Conservation (phyloP, 2,888 invertebrate genomes). For the Drepana falcataria region DNA sequence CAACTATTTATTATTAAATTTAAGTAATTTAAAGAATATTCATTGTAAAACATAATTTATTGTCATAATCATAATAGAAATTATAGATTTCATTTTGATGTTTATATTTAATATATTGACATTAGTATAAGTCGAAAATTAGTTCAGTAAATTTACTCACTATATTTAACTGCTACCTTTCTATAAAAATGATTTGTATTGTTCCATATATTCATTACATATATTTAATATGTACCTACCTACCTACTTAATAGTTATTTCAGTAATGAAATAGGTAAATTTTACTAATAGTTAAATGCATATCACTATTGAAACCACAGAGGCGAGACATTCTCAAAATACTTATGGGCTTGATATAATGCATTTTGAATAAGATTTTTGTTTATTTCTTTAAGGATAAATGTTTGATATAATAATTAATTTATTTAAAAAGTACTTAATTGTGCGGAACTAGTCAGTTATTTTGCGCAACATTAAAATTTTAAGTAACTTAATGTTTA, state of each 20-base stretch:
- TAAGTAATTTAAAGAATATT: slow-evolving; percentile 70
- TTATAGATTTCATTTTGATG: slow-evolving; percentile 75
- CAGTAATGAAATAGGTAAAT: slow-evolving; percentile 60
- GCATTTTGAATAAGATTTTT: slow-evolving; percentile 64
- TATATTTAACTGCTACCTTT: slow-evolving; percentile 32
- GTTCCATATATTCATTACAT: slow-evolving; percentile 47
- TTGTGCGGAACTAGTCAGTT: slow-evolving; percentile 79
- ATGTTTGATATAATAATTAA: slow-evolving; percentile 70
- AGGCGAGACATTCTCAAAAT: slow-evolving; percentile 52
- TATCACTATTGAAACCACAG: slow-evolving; percentile 61
- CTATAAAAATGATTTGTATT: slow-evolving; percentile 58
- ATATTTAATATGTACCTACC: too few relatives aligned
- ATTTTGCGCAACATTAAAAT: slow-evolving; percentile 77
- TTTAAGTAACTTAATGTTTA: slow-evolving; percentile 59
- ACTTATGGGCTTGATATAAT: slow-evolving; percentile 55
- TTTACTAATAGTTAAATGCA: slow-evolving; percentile 71
- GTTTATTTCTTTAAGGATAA: slow-evolving; percentile 68
- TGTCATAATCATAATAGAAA: slow-evolving; percentile 70
- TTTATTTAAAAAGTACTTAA: slow-evolving; percentile 78
- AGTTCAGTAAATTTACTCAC: slow-evolving; percentile 60
- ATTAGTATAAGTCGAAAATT: slow-evolving; percentile 72
- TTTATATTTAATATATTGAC: slow-evolving; percentile 69
- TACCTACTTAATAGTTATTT: slow-evolving; percentile 45
- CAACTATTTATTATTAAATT: slow-evolving; percentile 74
- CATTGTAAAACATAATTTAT: slow-evolving; percentile 71